These are phyloP conservation scores for Pangasius mekongensis DNA, from an alignment of 2,797 vertebrate species.

Conservation along the genomic window DNA sequence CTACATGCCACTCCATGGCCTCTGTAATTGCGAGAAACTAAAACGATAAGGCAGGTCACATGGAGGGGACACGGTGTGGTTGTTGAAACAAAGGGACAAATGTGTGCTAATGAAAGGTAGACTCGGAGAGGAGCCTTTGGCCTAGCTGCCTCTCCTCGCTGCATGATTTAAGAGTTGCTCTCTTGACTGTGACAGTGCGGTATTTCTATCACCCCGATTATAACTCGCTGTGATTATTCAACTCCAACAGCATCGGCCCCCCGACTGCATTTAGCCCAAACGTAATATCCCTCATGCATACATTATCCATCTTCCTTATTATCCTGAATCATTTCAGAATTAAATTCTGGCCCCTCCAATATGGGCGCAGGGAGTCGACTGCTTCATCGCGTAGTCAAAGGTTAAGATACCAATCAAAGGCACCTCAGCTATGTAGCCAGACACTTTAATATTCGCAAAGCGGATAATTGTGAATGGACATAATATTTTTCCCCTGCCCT, in stretches of 20 bases:
- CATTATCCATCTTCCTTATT: constrained; percentile 98
- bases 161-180: constrained; percentile 95
- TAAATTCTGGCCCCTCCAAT: constrained; percentile 93
- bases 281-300: constrained; percentile 99
- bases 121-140: constrained; percentile 53
- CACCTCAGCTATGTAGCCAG: constrained; percentile 92
- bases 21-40: constrained; percentile 38
- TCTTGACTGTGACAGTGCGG: constrained; percentile 92
- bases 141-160: constrained; percentile 48
- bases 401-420: constrained; percentile 99
- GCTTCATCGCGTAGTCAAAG: constrained; percentile 94
- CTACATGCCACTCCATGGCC: background rate
- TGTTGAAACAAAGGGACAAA: constrained; percentile 61
- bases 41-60: constrained; percentile 17
- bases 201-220: constrained; percentile 97
- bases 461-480: constrained; percentile 98
- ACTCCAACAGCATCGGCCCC: constrained; percentile 90
- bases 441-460: constrained; percentile 99
- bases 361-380: constrained; percentile 86
- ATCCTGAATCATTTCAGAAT: constrained; percentile 97
- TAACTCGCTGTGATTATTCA: constrained; percentile 94
- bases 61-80: constrained; percentile 19
- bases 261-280: constrained; percentile 91
- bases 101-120: constrained; percentile 60
- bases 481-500: constrained; percentile 82